Conservation (phyloP, 2,113 vertebrate genomes). For the Pongo pygmaeus region DNA sequence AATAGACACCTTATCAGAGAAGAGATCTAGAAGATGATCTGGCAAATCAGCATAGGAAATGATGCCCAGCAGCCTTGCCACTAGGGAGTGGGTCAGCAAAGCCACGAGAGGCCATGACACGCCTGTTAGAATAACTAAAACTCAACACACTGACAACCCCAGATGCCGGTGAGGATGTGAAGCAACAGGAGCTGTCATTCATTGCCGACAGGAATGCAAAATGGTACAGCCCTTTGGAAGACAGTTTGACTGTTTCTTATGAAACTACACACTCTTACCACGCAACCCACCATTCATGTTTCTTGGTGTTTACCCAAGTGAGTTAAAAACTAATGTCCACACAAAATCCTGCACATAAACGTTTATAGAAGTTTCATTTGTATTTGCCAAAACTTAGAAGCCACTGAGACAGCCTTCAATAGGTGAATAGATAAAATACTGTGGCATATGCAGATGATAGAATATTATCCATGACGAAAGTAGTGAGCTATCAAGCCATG, state of each 20-base stretch:
- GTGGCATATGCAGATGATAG: not conserved
- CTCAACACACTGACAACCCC: accelerated
- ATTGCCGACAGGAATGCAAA: accelerated
- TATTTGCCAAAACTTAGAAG: not conserved
- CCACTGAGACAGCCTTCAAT: not conserved
- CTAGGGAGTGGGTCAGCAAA: too few relatives aligned
- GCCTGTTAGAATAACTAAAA: accelerated
- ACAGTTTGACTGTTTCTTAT: not conserved
- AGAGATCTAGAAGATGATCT: not conserved
- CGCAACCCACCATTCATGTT: accelerated
- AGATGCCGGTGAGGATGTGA: accelerated
- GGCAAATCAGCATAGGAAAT: not conserved
- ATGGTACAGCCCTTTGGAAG: not conserved
- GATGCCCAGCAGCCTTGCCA: accelerated
- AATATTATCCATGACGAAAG: not conserved
- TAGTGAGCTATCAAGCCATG: too few relatives aligned
- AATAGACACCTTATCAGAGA: not conserved
- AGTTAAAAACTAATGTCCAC: not conserved
- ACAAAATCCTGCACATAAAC: not conserved
- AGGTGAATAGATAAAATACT: not conserved
- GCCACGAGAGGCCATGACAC: accelerated
- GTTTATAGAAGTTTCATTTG: not conserved
- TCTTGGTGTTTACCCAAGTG: not conserved
- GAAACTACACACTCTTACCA: accelerated
- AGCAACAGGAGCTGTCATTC: accelerated